A percentile compares a stretch with the other conserved stretches of the same genome.
Conservation (phyloP, 2,888 invertebrate genomes). For the Chloroclystis v-ata region DNA sequence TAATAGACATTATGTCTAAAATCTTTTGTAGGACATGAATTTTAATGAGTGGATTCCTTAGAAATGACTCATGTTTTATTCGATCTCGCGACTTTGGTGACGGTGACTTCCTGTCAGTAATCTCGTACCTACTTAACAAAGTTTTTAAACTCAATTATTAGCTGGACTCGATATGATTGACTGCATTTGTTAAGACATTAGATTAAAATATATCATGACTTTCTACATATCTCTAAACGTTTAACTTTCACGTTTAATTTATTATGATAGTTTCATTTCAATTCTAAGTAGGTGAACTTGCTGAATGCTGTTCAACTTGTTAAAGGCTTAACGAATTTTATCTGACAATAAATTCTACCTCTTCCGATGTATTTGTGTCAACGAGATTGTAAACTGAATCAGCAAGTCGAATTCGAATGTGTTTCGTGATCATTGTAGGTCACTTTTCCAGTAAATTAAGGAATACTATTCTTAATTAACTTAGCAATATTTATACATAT, state of each 20-base stretch:
- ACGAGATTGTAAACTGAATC: slow-evolving; percentile 44
- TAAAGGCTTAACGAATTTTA: slow-evolving; percentile 32
- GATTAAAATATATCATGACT: slow-evolving; percentile 4
- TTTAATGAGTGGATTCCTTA: slow-evolving; percentile 35
- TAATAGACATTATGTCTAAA: slow-evolving; percentile 20
- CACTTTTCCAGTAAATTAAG: slow-evolving; percentile 33
- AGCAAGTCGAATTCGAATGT: slow-evolving; percentile 29
- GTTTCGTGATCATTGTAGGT: slow-evolving; percentile 34
- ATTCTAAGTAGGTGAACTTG: slow-evolving; percentile 27
- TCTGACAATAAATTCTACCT: slow-evolving; percentile 35
- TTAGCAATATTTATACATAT: slow-evolving; percentile 48
- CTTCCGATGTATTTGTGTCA: slow-evolving; percentile 46
- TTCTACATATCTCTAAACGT: slow-evolving; percentile 8
- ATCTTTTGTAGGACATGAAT: slow-evolving; percentile 30
- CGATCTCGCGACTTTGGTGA: slow-evolving; percentile 30
- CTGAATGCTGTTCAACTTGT: slow-evolving; percentile 35
- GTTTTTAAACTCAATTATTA: neutral
- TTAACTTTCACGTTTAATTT: slow-evolving; percentile 37
- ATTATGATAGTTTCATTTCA: slow-evolving; percentile 28
- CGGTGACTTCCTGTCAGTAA: slow-evolving; percentile 20
- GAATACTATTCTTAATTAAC: slow-evolving; percentile 23
- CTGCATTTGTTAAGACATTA: neutral
- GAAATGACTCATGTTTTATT: slow-evolving; percentile 42
- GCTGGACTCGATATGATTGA: neutral
- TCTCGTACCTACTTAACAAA: neutral